phyloP scores from a whole-genome alignment of 2,888 invertebrate genomes.

The Xestia ashworthii region DNA sequence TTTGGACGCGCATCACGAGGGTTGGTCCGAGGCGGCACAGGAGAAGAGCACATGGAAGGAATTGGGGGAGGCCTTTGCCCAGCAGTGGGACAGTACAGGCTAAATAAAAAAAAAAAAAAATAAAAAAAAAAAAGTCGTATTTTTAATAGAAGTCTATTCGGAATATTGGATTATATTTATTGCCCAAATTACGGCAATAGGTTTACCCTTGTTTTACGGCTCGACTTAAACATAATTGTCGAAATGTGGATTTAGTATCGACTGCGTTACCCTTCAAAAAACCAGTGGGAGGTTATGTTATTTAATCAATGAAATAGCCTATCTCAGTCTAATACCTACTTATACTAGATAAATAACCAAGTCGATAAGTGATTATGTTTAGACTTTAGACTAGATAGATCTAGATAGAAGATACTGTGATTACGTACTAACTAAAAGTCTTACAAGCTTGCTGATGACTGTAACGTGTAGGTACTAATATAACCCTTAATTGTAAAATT shows the following conservation, averaged over 20 bases:
- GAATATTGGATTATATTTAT: not conserved
- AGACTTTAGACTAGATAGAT: conserved; percentile 18
- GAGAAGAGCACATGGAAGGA: no score
- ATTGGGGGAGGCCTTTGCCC: no score
- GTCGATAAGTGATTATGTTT: not conserved
- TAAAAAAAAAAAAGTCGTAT: no score
- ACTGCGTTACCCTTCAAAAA: not conserved
- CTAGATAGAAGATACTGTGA: conserved; percentile 18
- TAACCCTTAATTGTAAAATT: not conserved
- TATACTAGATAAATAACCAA: conserved; percentile 11
- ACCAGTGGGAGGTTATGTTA: not conserved
- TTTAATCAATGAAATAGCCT: not conserved
- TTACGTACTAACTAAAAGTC: not conserved
- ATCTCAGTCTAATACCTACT: not conserved
- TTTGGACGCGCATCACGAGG: no score
- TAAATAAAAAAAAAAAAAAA: no score
- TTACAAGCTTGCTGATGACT: not conserved
- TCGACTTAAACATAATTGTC: not conserved
- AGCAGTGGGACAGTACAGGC: no score
- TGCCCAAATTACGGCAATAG: not conserved
- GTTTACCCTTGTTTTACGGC: not conserved
- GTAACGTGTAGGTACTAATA: not conserved
- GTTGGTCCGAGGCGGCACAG: no score
- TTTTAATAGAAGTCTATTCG: no score
- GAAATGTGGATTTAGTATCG: not conserved